Evolutionary conservation across 2,113 vertebrate species (phyloP), one percentile per base, ranked within the genome.

Genomic region (Nycticryphes semicollaris): DNA sequence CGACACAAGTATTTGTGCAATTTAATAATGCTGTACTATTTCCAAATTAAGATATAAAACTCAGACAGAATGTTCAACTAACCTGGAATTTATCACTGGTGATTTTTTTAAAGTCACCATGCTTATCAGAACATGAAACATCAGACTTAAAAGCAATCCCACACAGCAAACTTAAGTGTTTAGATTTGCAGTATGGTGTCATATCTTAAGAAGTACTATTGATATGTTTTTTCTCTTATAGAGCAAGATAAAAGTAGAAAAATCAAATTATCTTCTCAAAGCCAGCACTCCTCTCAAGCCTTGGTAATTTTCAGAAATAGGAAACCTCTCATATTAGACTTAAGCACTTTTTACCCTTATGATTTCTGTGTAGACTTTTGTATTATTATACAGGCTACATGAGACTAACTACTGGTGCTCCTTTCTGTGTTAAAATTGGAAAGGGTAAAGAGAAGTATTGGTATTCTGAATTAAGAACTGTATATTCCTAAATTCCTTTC

Each of bases 91-190:
- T 59, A 93, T 74, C 56, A 63, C 51, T 74, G 33, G n/a, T 88
- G 24, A 2, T 84, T 95, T 66, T 66, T 91, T 43, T 81, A 87
- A 90, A 89, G 74, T 78, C 87, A 92, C 45, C 74, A 51, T 75
- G 77, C 70, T 74, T 93, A 70, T 93, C 77, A 83, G 74, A 88
- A 93, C n/a, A 66, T 45, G 64, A 96, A 97, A 95, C 48, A 85
- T 69, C 88, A 89, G 39, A 70, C n/a, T 87, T 59, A 87, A 93
- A 89, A 91, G 63, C 81, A 96, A 70, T 62, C 37, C 84, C 86
- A 79, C 27, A 56, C 53, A 85, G 78, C 0, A 1, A 83, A 78
- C n/a, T 91, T 89, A 80, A 90, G 90, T 43, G 63, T 54, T 89
- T 53, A 74, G 70, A 75, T 83, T 73, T 93, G 33, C 24, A 94